These are phyloP conservation scores for Pipa parva DNA, from an alignment of 2,113 vertebrate genomes.

Conservation along the genomic window DNA sequence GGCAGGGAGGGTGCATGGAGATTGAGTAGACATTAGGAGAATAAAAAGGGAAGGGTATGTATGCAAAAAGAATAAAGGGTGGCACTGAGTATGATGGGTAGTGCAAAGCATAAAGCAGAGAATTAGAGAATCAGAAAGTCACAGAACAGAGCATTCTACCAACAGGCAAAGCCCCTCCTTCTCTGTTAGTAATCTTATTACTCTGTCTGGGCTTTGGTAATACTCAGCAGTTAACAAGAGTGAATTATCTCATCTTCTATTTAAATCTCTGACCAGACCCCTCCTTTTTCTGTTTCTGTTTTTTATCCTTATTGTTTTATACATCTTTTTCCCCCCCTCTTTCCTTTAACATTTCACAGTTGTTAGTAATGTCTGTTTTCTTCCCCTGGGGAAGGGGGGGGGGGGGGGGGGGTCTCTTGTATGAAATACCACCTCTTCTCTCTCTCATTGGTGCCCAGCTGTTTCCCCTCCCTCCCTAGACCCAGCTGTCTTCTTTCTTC, in stretches of 20 bases:
- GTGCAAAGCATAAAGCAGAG: neutral
- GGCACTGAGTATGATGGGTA: neutral
- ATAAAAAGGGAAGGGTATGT: constrained; percentile 11
- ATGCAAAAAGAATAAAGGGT: neutral
- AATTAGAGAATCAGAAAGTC: no score
- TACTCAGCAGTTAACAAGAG: neutral
- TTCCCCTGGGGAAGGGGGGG: no score
- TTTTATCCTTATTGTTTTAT: neutral
- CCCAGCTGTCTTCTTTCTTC: constrained; percentile 11
- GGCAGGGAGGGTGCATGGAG: constrained; percentile 8
- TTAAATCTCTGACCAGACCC: neutral
- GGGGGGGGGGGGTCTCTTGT: constrained; percentile 9
- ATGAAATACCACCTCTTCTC: neutral
- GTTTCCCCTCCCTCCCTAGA: constrained; percentile 12
- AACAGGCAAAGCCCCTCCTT: neutral
- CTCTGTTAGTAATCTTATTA: constrained; percentile 2
- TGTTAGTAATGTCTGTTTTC: constrained; percentile 26
- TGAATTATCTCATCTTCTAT: constrained; percentile 1
- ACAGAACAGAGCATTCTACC: neutral
- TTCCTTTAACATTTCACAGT: constrained; percentile 10
- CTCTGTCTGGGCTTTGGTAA: neutral
- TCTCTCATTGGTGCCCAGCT: constrained; percentile 7
- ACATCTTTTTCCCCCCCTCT: neutral
- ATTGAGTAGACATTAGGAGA: neutral
- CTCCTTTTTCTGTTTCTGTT: neutral